These are phyloP conservation scores for Sigmodon hispidus DNA, from an alignment of 2,113 vertebrate genomes.

Conservation along the genomic window DNA sequence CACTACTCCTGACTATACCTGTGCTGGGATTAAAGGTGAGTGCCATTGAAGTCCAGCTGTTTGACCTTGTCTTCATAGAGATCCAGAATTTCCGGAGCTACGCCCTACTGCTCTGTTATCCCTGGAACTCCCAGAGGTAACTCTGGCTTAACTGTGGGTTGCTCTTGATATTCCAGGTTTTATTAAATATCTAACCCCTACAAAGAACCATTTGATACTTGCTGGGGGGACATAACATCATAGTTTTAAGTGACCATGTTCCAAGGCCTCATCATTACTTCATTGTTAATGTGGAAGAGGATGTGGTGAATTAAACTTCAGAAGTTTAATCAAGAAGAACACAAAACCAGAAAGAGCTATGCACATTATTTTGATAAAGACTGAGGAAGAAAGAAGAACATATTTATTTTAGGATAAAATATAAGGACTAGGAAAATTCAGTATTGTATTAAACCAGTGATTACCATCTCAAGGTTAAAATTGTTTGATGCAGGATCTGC, in stretches of 20 bases:
- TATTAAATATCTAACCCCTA: too few species aligned
- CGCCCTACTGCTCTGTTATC: too few species aligned
- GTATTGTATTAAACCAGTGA: not conserved
- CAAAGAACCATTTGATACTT: not conserved
- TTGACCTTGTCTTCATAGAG: too few species aligned
- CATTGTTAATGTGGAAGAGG: not conserved
- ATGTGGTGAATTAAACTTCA: not conserved
- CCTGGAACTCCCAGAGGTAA: too few species aligned
- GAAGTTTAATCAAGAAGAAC: not conserved
- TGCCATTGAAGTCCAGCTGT: too few species aligned
- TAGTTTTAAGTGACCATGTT: not conserved
- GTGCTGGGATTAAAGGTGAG: too few species aligned
- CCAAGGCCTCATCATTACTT: not conserved
- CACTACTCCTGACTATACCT: too few species aligned
- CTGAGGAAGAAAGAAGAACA: not conserved
- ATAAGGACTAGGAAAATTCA: not conserved
- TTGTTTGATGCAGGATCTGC: not conserved
- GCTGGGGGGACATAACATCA: not conserved
- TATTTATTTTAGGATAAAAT: not conserved
- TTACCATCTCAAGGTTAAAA: not conserved
- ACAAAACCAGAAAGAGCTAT: not conserved
- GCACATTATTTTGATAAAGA: constrained; percentile 36
- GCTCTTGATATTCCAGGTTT: too few species aligned
- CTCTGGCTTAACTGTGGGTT: too few species aligned
- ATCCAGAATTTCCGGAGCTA: too few species aligned